These are phyloP conservation scores for Sigmodon hispidus DNA, from an alignment of 2,113 vertebrate genomes.

Conservation along the genomic window DNA sequence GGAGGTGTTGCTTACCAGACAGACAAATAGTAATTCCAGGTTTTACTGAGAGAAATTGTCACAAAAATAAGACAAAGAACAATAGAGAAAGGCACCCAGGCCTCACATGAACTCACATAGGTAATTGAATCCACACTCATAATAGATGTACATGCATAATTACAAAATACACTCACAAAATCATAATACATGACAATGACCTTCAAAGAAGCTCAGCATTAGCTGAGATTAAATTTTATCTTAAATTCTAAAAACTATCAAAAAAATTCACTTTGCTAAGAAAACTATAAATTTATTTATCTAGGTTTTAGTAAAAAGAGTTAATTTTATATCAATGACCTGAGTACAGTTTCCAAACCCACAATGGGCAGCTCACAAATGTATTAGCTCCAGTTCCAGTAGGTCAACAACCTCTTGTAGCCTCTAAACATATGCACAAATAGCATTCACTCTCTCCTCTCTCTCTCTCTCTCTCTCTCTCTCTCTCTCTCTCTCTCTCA, in stretches of 20 bases:
- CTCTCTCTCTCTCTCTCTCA: too few species aligned
- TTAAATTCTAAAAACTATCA: not conserved
- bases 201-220: not conserved
- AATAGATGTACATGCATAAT: not conserved
- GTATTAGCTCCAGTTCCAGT: not conserved
- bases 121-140: not conserved
- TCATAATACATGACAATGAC: not conserved
- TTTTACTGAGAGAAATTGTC: not conserved
- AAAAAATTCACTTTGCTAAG: not conserved
- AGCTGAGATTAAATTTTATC: constrained; percentile 1
- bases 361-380: not conserved
- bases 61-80: too few species aligned
- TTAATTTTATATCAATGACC: not conserved
- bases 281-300: not conserved
- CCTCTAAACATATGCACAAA: not conserved
- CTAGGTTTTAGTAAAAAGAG: not conserved
- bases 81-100: not conserved
- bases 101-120: not conserved
- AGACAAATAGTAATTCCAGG: not conserved
- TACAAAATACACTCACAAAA: not conserved
- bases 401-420: not conserved
- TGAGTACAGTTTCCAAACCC: not conserved
- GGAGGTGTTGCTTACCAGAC: not conserved
- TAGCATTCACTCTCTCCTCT: too few species aligned
- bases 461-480: too few species aligned